Percentiles rank a stretch among this genome's conserved stretches.
phyloP scores from a whole-genome alignment of 2,888 invertebrate genomes.

The Neria commutata region DNA sequence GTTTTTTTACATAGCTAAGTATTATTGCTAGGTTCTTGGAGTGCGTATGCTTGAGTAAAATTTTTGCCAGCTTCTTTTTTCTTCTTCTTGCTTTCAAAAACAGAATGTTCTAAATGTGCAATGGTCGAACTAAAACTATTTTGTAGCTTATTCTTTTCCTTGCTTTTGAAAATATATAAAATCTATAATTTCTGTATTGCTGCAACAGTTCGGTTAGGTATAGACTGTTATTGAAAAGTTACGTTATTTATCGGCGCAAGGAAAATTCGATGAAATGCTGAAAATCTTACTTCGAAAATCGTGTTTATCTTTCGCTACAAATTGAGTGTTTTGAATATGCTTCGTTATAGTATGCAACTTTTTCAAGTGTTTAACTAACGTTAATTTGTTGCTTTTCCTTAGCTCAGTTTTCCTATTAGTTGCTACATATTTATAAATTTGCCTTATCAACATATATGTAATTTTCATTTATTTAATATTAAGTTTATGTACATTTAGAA shows the following conservation, averaged over 20 bases:
- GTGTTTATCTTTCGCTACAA: conserved; percentile 18
- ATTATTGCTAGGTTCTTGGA: not conserved
- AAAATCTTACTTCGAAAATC: conserved; percentile 6
- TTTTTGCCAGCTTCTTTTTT: too few relatives aligned
- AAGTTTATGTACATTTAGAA: conserved; percentile 49
- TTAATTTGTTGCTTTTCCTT: conserved; percentile 17
- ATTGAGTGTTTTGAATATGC: conserved; percentile 30
- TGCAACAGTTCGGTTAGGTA: too few relatives aligned
- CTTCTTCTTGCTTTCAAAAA: too few relatives aligned
- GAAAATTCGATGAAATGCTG: too few relatives aligned
- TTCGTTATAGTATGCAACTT: conserved; percentile 13
- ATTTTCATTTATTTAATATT: conserved; percentile 19
- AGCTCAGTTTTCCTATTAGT: conserved; percentile 30
- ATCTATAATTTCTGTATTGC: too few relatives aligned
- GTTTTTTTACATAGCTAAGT: not conserved
- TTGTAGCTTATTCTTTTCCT: too few relatives aligned
- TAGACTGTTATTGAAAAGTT: too few relatives aligned
- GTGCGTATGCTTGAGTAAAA: too few relatives aligned
- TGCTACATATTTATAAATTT: conserved; percentile 32
- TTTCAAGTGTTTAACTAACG: conserved; percentile 17
- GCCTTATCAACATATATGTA: conserved; percentile 21
- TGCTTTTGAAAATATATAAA: too few relatives aligned
- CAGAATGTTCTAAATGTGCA: too few relatives aligned
- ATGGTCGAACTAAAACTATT: too few relatives aligned
- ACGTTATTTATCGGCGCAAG: too few relatives aligned